A percentile compares a stretch with the other conserved stretches of the same genome.
Conservation (phyloP, 2,797 vertebrate species). For the Sebastes hubbsi region DNA sequence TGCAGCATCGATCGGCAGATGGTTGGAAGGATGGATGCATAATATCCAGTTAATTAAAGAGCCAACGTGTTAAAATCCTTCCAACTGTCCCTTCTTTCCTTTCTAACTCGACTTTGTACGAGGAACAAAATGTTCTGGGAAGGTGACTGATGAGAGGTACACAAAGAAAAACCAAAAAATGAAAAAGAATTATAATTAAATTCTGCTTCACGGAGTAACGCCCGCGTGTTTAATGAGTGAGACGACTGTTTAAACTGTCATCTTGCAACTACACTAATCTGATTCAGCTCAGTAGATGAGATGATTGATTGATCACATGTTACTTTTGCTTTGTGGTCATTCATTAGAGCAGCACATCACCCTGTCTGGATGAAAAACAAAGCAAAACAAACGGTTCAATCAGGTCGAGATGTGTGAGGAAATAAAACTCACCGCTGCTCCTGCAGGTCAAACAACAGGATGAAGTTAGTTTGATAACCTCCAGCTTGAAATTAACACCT, state of each 20-base stretch:
- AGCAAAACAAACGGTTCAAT: background rate
- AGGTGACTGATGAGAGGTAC: background rate
- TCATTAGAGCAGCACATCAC: background rate
- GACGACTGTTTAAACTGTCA: background rate
- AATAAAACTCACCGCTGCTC: background rate
- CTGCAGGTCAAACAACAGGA: background rate
- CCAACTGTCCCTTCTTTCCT: background rate
- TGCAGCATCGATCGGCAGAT: constrained; percentile 26
- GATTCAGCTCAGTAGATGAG: background rate
- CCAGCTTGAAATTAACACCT: background rate
- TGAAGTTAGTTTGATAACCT: background rate
- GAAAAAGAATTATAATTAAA: background rate
- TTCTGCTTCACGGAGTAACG: background rate
- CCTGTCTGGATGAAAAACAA: background rate
- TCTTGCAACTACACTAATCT: background rate
- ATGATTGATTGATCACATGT: background rate
- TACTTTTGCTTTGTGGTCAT: background rate
- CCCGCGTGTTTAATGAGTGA: background rate
- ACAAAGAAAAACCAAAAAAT: background rate
- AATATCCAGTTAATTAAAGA: constrained; percentile 48
- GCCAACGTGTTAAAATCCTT: background rate
- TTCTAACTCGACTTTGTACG: background rate
- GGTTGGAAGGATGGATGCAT: constrained; percentile 23
- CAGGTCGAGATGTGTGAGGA: background rate
- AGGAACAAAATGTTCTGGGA: background rate